Conservation (phyloP, 64 coral and sea anemone genomes). For the Catalaphyllia jardinei region DNA sequence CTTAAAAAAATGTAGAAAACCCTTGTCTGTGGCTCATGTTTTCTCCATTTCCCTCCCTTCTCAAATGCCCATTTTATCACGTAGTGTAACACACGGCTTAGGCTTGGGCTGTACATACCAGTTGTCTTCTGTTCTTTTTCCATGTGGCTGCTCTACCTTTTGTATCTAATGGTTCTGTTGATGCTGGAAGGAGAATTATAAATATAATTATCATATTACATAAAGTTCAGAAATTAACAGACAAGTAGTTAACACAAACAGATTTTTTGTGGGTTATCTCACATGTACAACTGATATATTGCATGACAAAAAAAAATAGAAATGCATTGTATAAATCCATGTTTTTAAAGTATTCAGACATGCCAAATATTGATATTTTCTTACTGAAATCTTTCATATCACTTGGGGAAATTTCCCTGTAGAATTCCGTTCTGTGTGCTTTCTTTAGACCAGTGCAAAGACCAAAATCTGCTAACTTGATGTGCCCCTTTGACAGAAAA, state of each 20-base stretch:
- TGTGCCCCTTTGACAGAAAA: slow-evolving; percentile 70
- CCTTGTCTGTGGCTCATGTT: no score
- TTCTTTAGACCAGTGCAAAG: slow-evolving; percentile 97
- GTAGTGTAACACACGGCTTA: no score
- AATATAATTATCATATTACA: no score
- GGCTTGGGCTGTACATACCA: slow-evolving; percentile 84
- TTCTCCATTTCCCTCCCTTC: no score
- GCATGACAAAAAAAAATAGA: no score
- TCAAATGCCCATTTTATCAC: no score
- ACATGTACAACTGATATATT: no score
- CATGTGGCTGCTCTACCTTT: slow-evolving; percentile 97
- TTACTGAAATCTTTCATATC: slow-evolving; percentile 97
- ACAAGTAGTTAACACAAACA: no score
- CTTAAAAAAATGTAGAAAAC: no score
- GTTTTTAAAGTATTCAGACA: no score
- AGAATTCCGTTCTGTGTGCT: slow-evolving; percentile 97
- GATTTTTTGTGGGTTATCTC: no score
- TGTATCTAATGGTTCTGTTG: slow-evolving; percentile 89
- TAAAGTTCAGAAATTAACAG: background rate
- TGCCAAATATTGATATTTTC: background rate
- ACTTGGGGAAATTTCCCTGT: slow-evolving; percentile 89
- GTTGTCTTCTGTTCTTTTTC: slow-evolving; percentile 91
- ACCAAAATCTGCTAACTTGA: slow-evolving; percentile 99
- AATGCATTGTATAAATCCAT: no score
- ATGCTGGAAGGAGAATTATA: slow-evolving; percentile 24